Evolutionary conservation across 2,113 vertebrate genomes (phyloP), one percentile per base, ranked within the genome.

Genomic region (Heliornis fulica): DNA sequence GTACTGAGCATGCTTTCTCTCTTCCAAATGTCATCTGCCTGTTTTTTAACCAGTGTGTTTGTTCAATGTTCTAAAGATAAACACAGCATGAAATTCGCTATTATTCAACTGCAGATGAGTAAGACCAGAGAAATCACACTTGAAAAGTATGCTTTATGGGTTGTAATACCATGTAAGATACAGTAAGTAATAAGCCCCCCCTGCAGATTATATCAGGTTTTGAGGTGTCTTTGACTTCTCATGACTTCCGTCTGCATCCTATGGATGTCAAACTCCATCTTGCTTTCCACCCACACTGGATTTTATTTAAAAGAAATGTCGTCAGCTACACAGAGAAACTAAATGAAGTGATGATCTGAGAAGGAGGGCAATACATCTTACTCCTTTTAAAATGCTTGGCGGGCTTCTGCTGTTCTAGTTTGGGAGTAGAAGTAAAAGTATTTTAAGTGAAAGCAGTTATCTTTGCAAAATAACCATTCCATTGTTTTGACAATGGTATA

Each of bases 221-320:
- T 46, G 82, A 72, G 85, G 48, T 75, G 88, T 59, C 81, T 80
- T 89, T 81, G 94, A 60, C 93, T 93, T 70, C 69, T 93, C 15
- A 2, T 40, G 29, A 34, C 50, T 90, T 93, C 53, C 1, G 7
- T 84, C 87, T 89, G 61, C 78, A 43, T 83, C 66, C 6, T 26
- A 41, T 4, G 3, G 17, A 14, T 89, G 65, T 81, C 86, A 94
- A 64, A 53, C 45, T 82, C 36, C 7, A 63, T 50, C 71, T 8
- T 40, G 53, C 60, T 65, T 94, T 89, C 81, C 81, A 82, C 91
- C 92, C 65, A 84, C 93, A 13, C n/a, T 14, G 43, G 34, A 43
- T 77, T 81, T 51, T 31, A 31, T 64, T 88, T 57, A 28, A 61
- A 57, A 61, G 43, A 72, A 91, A 78, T 56, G 36, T 36, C 56